Percentiles rank a stretch among this genome's conserved stretches.
phyloP scores from a whole-genome alignment of 2,797 vertebrate species.

The Liparis tanakae region DNA sequence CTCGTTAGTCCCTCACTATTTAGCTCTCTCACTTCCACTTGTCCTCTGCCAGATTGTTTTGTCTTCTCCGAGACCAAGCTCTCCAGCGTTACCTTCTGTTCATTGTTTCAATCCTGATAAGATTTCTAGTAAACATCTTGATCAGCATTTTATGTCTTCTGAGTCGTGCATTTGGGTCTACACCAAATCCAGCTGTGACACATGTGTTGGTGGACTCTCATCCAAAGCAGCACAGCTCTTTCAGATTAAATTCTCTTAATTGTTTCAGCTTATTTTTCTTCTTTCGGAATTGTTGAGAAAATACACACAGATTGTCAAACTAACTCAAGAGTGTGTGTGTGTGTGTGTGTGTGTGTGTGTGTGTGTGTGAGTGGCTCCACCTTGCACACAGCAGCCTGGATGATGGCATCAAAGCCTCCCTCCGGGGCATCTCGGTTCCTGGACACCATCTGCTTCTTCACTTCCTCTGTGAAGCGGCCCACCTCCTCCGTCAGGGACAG shows the following conservation, averaged over 20 bases:
- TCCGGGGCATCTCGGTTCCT: slow-evolving; percentile 93
- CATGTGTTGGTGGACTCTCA: background rate
- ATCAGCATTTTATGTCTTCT: no score
- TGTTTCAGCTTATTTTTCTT: background rate
- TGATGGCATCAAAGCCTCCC: slow-evolving; percentile 96
- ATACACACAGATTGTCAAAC: slow-evolving; percentile 21
- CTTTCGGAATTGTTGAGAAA: background rate
- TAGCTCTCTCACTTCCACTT: no score
- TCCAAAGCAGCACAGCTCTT: background rate
- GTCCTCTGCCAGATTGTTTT: no score
- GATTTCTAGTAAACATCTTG: no score
- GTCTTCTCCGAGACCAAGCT: no score
- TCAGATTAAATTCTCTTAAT: background rate
- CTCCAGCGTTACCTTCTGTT: no score
- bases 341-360: background rate
- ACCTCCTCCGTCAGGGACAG: slow-evolving; percentile 92
- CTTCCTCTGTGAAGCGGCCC: slow-evolving; percentile 93
- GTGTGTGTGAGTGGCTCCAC: slow-evolving; percentile 67
- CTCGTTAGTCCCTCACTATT: no score
- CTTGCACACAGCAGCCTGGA: slow-evolving; percentile 95
- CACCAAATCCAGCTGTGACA: no score
- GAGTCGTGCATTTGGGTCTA: no score
- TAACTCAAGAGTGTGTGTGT: no score
- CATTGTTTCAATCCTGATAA: no score
- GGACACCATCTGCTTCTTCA: slow-evolving; percentile 92